These are phyloP conservation scores for Mycteria americana DNA, from an alignment of 2,797 vertebrate genomes.

Conservation along the genomic window DNA sequence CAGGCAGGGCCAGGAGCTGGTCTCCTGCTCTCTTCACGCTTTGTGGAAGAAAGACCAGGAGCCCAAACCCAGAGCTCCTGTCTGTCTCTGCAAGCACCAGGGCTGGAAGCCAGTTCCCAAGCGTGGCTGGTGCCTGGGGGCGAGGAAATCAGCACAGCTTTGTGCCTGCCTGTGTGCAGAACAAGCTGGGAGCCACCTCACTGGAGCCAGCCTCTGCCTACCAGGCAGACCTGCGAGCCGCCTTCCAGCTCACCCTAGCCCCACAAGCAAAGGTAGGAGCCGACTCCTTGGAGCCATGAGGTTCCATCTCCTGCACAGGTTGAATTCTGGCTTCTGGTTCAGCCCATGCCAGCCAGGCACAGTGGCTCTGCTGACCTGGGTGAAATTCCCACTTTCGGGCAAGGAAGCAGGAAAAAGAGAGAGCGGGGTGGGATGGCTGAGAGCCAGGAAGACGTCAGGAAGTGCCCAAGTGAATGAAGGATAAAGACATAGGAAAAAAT, in stretches of 20 bases:
- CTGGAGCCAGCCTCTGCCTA: conserved; percentile 15
- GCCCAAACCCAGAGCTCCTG: conserved; percentile 18
- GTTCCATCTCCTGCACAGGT: fast-evolving
- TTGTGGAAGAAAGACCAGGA: conserved; percentile 18
- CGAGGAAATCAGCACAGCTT: neutral
- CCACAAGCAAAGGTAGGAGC: neutral
- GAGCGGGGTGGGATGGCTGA: fast-evolving
- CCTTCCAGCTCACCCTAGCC: neutral
- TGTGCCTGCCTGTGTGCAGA: neutral
- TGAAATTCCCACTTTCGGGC: neutral
- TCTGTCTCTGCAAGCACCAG: neutral
- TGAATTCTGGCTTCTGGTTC: neutral
- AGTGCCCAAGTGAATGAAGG: neutral
- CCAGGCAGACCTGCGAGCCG: neutral
- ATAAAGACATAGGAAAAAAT: neutral
- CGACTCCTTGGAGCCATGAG: neutral
- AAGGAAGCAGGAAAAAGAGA: neutral
- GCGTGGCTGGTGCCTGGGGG: neutral
- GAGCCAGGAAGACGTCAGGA: neutral
- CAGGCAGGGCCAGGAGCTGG: conserved; percentile 8
- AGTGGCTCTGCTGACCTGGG: neutral
- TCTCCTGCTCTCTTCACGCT: neutral
- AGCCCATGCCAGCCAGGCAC: neutral
- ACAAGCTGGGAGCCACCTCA: neutral
- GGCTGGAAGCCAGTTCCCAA: conserved; percentile 31